phyloP scores from a whole-genome alignment of 2,888 invertebrate species.

The Tenthredo mesomela region DNA sequence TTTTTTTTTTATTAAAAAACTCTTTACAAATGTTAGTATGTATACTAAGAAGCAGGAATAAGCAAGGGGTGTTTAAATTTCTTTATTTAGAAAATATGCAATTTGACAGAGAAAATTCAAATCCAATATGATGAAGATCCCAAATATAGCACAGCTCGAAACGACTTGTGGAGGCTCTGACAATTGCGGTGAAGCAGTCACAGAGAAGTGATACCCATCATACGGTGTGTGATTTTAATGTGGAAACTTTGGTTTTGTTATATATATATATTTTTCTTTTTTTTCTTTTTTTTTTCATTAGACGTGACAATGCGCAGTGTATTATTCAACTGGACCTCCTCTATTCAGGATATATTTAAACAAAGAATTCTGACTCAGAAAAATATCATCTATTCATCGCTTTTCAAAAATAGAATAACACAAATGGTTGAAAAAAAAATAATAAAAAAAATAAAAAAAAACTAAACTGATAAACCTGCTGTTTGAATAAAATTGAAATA shows the following conservation, averaged over 20 bases:
- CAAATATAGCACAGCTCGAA: slow-evolving; percentile 54
- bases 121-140: slow-evolving; percentile 52
- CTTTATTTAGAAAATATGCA: slow-evolving; percentile 57
- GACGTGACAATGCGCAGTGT: slow-evolving; percentile 17
- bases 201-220: slow-evolving; percentile 54
- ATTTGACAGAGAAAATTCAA: slow-evolving; percentile 47
- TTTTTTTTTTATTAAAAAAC: slow-evolving; percentile 37
- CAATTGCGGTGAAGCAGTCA: slow-evolving; percentile 52
- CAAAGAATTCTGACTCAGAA: background rate
- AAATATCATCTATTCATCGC: background rate
- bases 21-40: slow-evolving; percentile 49
- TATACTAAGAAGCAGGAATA: slow-evolving; percentile 51
- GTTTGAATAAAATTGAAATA: background rate
- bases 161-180: slow-evolving; percentile 48
- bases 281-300: background rate
- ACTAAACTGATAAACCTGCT: background rate
- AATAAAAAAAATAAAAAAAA: background rate
- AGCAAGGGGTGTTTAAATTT: slow-evolving; percentile 53
- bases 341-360: background rate
- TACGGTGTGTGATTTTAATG: slow-evolving; percentile 39
- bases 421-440: background rate
- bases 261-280: background rate
- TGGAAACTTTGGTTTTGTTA: slow-evolving; percentile 16
- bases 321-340: slow-evolving; percentile 5
- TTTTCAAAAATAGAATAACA: background rate